Base-by-base conservation (phyloP, 1,140 invertebrate species). In the Leptoteleia sp. region DNA sequence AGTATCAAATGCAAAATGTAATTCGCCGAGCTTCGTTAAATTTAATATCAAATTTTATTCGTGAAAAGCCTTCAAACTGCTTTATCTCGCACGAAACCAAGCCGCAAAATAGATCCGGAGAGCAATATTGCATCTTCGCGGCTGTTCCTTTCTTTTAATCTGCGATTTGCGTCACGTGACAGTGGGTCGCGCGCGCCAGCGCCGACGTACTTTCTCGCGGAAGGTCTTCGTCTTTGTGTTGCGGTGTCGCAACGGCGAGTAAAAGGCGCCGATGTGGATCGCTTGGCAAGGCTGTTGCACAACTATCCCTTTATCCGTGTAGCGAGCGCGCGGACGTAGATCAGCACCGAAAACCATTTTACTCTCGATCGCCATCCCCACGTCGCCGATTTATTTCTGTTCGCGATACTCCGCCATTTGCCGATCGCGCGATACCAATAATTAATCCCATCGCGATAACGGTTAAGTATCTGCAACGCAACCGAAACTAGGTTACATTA, bases 141-240 rank as follows among this genome's bases (percentile, higher is more conserved):
- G 22, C 38, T 25, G 42, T 48, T 73, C 27, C 48, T 64, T 70
- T 55, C 48, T 57, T 70, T 42, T 72, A 72, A 71, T 72, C 33
- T 45, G 43, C 38, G 50, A 72, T 67, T 50, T 50, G 55, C 29
- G 62, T 62, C 54, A 67, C 55, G 52, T 57, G 72, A 68, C 31
- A 25, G 11, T 57, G 52, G 17, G 55, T 19, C 43, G 42, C 61
- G 55, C 27, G 50, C 64, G 79, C 67, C 76, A 78, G 48, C 72
- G 75, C 50, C 61, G 48, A 72, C 76, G 80, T 78, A 79, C 78
- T 81, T 76, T 75, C 70, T 76, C 65, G 65, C 64, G 67, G 72
- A 62, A 72, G 72, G 67, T 82, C 70, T 68, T 76, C 65, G 55
- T 81, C 77, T 83, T 83, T 82, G 80, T 81, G 64, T 79, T 55